Evolutionary conservation across 2,113 vertebrate species (phyloP).

Genomic region (Illadopsis cleaveri): DNA sequence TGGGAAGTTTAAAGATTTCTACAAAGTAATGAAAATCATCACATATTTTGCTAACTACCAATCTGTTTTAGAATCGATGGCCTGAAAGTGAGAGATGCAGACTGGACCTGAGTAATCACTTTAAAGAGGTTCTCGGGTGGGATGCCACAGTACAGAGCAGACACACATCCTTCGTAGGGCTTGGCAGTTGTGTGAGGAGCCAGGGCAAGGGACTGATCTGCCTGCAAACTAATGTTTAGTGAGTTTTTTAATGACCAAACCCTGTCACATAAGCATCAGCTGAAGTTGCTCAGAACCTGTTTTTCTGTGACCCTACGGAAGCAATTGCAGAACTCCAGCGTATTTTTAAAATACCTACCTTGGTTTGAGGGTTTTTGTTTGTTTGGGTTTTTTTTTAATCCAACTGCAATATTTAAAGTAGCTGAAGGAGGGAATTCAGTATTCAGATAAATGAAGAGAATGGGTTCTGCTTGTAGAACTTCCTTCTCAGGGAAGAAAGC

Average conservation of each 20-base stretch:
- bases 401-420: neutral
- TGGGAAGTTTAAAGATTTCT: neutral
- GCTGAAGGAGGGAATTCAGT: neutral
- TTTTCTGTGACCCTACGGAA: neutral
- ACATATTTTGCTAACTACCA: neutral
- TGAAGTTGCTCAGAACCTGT: neutral
- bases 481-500: neutral
- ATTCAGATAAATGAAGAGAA: neutral
- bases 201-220: neutral
- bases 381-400: accelerated
- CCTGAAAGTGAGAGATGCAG: neutral
- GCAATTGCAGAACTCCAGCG: neutral
- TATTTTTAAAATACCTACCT: neutral
- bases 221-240: neutral
- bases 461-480: neutral
- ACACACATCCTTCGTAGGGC: neutral
- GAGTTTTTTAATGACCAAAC: neutral
- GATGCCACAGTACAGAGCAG: neutral
- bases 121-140: neutral
- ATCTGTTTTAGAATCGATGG: neutral
- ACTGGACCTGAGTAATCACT: neutral
- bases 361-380: no score
- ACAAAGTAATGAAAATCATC: neutral
- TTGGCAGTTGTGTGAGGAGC: neutral
- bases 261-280: neutral